phyloP scores from a whole-genome alignment of 2,797 vertebrate genomes.

The Pempheris klunzingeri region DNA sequence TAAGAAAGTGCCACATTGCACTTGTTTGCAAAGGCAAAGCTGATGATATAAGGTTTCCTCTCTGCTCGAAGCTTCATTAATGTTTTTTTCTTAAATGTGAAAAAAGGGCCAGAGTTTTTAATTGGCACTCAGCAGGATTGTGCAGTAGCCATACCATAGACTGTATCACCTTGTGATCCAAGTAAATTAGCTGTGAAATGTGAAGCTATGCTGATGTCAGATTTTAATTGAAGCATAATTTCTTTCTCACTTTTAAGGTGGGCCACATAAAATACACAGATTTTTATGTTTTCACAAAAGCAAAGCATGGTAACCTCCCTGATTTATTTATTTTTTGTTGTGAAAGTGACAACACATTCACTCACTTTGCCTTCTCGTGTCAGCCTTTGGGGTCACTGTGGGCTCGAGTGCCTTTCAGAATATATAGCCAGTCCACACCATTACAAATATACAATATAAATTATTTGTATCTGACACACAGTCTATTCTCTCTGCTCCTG shows the following conservation, averaged over 20 bases:
- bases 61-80: slow-evolving; percentile 47
- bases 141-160: slow-evolving; percentile 41
- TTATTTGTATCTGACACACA: slow-evolving; percentile 31
- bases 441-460: slow-evolving; percentile 30
- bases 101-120: slow-evolving; percentile 44
- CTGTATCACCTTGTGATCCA: slow-evolving; percentile 47
- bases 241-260: slow-evolving; percentile 25
- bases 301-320: slow-evolving; percentile 38
- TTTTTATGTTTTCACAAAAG: slow-evolving; percentile 18
- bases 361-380: slow-evolving; percentile 31
- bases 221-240: slow-evolving; percentile 52
- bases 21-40: slow-evolving; percentile 58
- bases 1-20: slow-evolving; percentile 47
- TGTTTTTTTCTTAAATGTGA: slow-evolving; percentile 43
- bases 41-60: slow-evolving; percentile 25
- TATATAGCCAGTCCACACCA: slow-evolving; percentile 19
- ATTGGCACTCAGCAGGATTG: slow-evolving; percentile 61
- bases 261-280: neutral
- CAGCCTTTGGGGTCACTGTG: slow-evolving; percentile 35
- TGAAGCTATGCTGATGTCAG: slow-evolving; percentile 54
- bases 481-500: slow-evolving; percentile 13
- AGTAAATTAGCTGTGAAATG: slow-evolving; percentile 70
- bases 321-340: slow-evolving; percentile 25
- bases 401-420: slow-evolving; percentile 8
- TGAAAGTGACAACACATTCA: slow-evolving; percentile 26